Evolutionary conservation across 2,888 invertebrate genomes (phyloP).

Genomic region (Cacoxenus indagator): DNA sequence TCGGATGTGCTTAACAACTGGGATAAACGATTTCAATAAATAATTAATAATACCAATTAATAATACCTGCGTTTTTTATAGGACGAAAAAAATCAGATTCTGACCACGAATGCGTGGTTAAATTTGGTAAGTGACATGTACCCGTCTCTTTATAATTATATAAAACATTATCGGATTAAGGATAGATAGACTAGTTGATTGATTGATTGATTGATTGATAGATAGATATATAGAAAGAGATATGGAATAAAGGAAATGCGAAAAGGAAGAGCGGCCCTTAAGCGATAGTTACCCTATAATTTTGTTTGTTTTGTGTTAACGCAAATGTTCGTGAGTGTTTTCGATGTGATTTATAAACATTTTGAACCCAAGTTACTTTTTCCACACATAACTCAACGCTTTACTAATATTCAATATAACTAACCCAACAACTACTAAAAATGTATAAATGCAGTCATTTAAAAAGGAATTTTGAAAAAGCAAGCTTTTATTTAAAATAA

Average conservation of each 20-base stretch:
- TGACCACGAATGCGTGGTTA: slow-evolving; percentile 98
- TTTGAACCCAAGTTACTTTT: not conserved
- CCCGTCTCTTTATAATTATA: slow-evolving; percentile 51
- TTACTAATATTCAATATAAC: not conserved
- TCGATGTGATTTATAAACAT: slow-evolving; percentile 11
- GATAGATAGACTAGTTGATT: too few species aligned
- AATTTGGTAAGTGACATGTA: slow-evolving; percentile 91
- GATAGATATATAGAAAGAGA: slow-evolving; percentile 12
- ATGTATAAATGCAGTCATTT: not conserved
- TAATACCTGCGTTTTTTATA: slow-evolving; percentile 75
- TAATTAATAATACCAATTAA: too few species aligned
- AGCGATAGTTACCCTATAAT: too few species aligned
- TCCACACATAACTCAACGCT: not conserved
- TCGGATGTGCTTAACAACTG: not conserved
- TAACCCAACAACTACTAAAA: not conserved
- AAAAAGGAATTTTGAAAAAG: not conserved
- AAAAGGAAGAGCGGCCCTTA: slow-evolving; percentile 39
- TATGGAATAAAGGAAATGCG: slow-evolving; percentile 24
- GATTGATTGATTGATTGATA: too few species aligned
- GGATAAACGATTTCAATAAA: not conserved
- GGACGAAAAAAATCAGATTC: slow-evolving; percentile 99
- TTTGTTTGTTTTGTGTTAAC: not conserved
- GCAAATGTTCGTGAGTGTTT: slow-evolving; percentile 6
- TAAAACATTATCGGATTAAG: not conserved
- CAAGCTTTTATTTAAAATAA: too few species aligned